A percentile compares a stretch with the other conserved stretches of the same genome.
Evolutionary conservation across 1,140 invertebrate genomes (phyloP).

Genomic region (Macrobrachium rosenbergii): DNA sequence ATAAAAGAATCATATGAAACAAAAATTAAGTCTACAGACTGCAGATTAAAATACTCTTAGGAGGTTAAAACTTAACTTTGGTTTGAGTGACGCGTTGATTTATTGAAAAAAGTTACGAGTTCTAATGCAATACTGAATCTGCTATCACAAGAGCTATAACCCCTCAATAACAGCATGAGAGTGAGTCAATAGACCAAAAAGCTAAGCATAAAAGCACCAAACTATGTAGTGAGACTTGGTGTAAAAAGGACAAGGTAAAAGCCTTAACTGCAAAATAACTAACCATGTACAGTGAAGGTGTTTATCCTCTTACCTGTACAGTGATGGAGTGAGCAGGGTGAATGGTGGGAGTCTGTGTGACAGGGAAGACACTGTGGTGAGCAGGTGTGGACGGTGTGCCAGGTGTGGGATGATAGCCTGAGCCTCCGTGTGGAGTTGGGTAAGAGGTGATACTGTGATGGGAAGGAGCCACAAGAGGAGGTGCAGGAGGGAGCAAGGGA

Average conservation of each 20-base stretch:
- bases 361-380: slow-evolving; percentile 42
- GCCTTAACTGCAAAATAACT: neutral
- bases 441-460: slow-evolving; percentile 23
- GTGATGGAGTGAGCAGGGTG: slow-evolving; percentile 65
- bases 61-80: no score
- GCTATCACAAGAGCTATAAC: neutral
- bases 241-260: neutral
- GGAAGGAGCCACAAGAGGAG: slow-evolving; percentile 13
- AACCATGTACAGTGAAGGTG: neutral
- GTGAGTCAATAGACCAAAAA: neutral
- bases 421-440: slow-evolving; percentile 19
- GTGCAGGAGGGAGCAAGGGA: slow-evolving; percentile 7
- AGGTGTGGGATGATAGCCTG: slow-evolving; percentile 6
- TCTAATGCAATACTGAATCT: no score
- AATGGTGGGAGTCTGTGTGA: slow-evolving; percentile 54
- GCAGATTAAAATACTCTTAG: no score
- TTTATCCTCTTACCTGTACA: slow-evolving; percentile 62
- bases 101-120: no score
- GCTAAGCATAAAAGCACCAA: neutral
- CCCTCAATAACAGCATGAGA: neutral
- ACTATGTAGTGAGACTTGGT: no score
- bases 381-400: slow-evolving; percentile 33
- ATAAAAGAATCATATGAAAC: no score
- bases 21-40: no score
- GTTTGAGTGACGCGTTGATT: no score